A percentile compares a stretch with the other conserved stretches of the same genome.
Conservation (phyloP, 2,113 vertebrate genomes). For the Albula goreensis region DNA sequence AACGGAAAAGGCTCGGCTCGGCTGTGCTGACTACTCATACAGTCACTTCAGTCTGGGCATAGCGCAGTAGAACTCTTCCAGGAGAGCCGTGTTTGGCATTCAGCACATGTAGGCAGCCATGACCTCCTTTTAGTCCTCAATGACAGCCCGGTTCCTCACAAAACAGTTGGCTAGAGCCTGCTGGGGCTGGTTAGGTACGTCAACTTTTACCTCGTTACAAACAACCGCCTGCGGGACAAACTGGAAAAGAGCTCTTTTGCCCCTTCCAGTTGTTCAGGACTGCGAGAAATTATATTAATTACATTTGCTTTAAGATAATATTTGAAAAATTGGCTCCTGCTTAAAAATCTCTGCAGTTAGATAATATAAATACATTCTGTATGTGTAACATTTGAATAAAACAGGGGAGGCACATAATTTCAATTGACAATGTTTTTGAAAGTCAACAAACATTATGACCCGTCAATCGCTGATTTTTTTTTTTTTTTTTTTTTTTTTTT, state of each 20-base stretch:
- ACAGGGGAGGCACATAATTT: too few relatives aligned
- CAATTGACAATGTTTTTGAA: too few relatives aligned
- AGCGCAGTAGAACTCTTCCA: slow-evolving; percentile 39
- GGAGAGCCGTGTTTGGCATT: slow-evolving; percentile 44
- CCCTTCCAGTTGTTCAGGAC: not conserved
- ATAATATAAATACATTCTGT: too few relatives aligned
- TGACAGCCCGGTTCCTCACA: slow-evolving; percentile 26
- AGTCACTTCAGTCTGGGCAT: slow-evolving; percentile 31
- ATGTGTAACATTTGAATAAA: too few relatives aligned
- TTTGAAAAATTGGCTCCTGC: too few relatives aligned
- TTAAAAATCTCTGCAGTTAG: too few relatives aligned
- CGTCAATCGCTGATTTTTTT: too few relatives aligned
- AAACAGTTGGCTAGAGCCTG: not conserved
- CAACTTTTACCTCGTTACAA: slow-evolving; percentile 14
- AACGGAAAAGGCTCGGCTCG: slow-evolving; percentile 1
- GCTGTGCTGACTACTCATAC: slow-evolving; percentile 38
- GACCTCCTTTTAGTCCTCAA: slow-evolving; percentile 41
- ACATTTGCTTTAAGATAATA: not conserved
- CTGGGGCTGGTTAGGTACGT: slow-evolving; percentile 4
- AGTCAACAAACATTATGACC: too few relatives aligned
- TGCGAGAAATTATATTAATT: not conserved
- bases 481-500: too few relatives aligned
- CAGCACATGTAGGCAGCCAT: slow-evolving; percentile 40
- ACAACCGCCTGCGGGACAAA: not conserved
- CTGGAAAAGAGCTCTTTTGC: not conserved